Percentiles rank a stretch among this genome's conserved stretches.
Evolutionary conservation across 2,113 vertebrate genomes (phyloP).

Genomic region (Psophia crepitans): DNA sequence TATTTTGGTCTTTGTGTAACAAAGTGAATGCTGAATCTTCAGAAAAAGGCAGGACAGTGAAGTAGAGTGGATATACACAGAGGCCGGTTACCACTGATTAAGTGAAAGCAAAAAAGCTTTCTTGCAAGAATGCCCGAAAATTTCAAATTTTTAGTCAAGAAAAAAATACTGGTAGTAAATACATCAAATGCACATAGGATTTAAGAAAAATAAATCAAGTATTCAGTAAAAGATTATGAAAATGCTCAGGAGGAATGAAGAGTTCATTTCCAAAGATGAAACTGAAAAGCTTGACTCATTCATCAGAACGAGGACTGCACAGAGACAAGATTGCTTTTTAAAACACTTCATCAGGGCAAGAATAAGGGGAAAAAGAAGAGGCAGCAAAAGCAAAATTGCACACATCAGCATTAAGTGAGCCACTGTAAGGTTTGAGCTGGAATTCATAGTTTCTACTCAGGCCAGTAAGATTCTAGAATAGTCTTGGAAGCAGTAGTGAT

Average conservation of each 20-base stretch:
- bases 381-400: neutral
- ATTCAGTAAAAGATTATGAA: neutral
- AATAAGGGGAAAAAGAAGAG: neutral
- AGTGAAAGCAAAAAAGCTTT: neutral
- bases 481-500: neutral
- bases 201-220: neutral
- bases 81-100: neutral
- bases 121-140: neutral
- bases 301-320: neutral
- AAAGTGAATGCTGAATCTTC: neutral
- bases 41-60: neutral
- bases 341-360: neutral
- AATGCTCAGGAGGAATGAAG: neutral
- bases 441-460: neutral
- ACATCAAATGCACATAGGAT: neutral
- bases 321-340: neutral
- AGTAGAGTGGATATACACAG: neutral
- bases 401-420: neutral
- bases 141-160: neutral
- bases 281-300: neutral
- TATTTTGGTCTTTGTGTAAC: neutral
- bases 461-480: neutral
- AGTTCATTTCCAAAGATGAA: neutral
- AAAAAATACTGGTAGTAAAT: neutral
- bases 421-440: neutral